Conservation (phyloP, 1,140 invertebrate genomes). For the Sminthurides bifidus region DNA sequence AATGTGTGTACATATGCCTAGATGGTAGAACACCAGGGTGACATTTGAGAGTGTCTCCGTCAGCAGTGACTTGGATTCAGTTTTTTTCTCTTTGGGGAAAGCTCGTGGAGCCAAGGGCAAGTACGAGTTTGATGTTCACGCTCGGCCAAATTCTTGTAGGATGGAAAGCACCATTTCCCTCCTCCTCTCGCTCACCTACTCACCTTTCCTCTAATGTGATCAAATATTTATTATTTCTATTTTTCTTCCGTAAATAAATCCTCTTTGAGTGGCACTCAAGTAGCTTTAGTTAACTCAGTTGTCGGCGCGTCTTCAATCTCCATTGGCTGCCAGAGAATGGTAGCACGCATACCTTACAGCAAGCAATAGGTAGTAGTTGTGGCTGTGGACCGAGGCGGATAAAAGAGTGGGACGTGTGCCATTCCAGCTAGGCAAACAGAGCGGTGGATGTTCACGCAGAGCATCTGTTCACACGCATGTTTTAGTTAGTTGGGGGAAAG, state of each 20-base stretch:
- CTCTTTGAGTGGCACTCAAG: background rate
- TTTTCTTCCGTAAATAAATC: background rate
- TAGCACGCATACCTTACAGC: no score
- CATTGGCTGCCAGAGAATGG: no score
- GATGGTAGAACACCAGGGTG: no score
- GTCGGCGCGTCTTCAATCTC: no score
- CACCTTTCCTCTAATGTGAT: background rate
- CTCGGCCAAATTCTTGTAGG: background rate
- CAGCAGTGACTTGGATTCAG: no score
- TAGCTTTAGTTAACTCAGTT: background rate
- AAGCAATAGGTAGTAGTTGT: background rate
- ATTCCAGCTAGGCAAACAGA: background rate
- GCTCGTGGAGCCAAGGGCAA: no score
- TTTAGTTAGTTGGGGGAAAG: no score
- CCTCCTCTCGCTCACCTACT: background rate
- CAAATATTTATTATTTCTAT: slow-evolving; percentile 6
- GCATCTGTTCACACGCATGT: background rate
- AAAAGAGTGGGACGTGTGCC: background rate
- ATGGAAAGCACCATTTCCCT: background rate
- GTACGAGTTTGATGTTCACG: background rate
- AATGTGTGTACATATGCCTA: no score
- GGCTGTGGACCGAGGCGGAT: background rate
- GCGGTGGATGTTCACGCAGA: background rate
- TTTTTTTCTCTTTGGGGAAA: no score
- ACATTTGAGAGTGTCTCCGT: no score